Conservation (phyloP, 2,113 vertebrate genomes). For the Penelope pileata region DNA sequence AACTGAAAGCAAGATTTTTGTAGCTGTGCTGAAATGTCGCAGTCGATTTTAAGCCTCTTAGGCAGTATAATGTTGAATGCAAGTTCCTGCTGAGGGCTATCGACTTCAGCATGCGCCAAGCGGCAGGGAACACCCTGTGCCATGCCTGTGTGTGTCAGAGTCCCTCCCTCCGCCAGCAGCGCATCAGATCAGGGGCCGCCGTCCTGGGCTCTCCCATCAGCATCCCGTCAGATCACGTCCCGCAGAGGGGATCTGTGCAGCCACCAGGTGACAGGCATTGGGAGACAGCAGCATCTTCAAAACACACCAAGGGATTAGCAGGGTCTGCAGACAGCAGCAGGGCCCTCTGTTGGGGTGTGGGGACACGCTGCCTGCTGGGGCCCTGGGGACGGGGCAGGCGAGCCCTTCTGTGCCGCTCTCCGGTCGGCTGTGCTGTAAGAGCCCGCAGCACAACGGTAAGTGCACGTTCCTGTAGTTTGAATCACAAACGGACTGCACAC, state of each 20-base stretch:
- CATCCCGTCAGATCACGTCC: neutral
- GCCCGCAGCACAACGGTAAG: rapidly evolving
- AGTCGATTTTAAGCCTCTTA: conserved; percentile 48
- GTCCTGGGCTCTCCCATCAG: neutral
- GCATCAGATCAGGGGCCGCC: conserved; percentile 28
- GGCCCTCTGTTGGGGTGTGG: neutral
- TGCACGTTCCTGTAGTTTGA: neutral
- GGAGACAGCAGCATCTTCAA: conserved; percentile 17
- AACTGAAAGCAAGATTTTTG: neutral
- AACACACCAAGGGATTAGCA: neutral
- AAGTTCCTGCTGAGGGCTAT: conserved; percentile 43
- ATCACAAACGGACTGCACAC: neutral
- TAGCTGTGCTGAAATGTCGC: neutral
- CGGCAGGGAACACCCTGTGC: neutral
- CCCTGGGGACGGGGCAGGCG: neutral
- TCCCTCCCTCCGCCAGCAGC: neutral
- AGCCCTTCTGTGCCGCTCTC: neutral
- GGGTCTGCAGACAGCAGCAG: neutral
- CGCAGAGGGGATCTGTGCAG: conserved; percentile 23
- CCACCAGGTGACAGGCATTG: neutral
- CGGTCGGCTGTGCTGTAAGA: neutral
- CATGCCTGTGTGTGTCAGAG: neutral
- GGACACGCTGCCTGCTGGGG: neutral
- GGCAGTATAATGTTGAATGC: neutral
- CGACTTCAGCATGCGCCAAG: neutral